These are phyloP conservation scores for Rhyzopertha dominica DNA, from an alignment of 1,140 invertebrate genomes.

Conservation along the genomic window DNA sequence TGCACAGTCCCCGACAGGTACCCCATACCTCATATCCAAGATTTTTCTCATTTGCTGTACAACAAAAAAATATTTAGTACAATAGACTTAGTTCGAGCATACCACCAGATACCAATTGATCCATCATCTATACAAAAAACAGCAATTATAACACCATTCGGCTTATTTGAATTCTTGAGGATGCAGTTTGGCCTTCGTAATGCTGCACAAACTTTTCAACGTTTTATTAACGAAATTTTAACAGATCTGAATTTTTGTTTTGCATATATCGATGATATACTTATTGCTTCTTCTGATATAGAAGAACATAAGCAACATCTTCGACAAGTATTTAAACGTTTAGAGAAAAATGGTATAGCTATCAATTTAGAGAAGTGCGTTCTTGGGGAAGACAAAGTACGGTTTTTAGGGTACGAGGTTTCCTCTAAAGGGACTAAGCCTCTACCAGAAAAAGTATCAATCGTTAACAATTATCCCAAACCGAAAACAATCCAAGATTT, in stretches of 20 bases:
- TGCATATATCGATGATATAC: conserved; percentile 33
- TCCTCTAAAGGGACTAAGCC: conserved; percentile 33
- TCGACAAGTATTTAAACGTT: conserved; percentile 26
- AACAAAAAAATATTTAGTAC: conserved; percentile 47
- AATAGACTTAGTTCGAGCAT: conserved; percentile 41
- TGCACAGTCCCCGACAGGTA: conserved; percentile 44
- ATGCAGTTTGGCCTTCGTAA: conserved; percentile 25
- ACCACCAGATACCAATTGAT: conserved; percentile 43
- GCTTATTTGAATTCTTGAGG: conserved; percentile 24
- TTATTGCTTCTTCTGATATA: conserved; percentile 29
- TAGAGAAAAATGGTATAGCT: conserved; percentile 24
- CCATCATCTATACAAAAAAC: conserved; percentile 30
- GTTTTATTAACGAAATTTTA: conserved; percentile 12
- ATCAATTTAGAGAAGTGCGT: conserved; percentile 38
- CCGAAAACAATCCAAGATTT: conserved; percentile 26
- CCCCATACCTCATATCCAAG: too few species aligned
- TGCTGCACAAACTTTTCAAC: conserved; percentile 27
- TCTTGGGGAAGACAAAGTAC: conserved; percentile 23
- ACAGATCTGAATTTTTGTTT: conserved; percentile 21
- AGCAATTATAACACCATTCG: conserved; percentile 24
- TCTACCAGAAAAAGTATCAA: conserved; percentile 29
- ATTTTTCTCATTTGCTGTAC: too few species aligned
- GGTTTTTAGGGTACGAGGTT: conserved; percentile 39
- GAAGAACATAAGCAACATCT: conserved; percentile 33
- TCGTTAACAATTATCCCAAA: conserved; percentile 21